Evolutionary conservation across 2,113 vertebrate genomes (phyloP).

Genomic region (Carollia perspicillata): DNA sequence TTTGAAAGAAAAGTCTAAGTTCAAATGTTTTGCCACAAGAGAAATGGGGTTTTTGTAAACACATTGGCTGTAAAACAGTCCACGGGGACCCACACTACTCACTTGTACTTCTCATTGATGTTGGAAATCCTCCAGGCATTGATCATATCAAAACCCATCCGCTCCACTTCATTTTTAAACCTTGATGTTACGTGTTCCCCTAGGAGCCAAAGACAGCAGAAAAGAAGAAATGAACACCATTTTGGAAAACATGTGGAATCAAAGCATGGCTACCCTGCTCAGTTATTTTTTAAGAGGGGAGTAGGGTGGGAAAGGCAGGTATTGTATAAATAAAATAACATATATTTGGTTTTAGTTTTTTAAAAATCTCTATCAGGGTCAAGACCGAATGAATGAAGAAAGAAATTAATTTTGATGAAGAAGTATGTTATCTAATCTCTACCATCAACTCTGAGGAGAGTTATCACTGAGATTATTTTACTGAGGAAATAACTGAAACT

Average conservation of each 20-base stretch:
- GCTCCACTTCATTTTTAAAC: constrained; percentile 97
- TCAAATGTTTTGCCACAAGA: constrained; percentile 7
- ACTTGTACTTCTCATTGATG: constrained; percentile 99
- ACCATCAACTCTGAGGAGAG: background rate
- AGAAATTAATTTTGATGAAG: constrained; percentile 38
- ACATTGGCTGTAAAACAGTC: constrained; percentile 25
- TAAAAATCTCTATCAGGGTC: background rate
- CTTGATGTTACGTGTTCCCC: constrained; percentile 96
- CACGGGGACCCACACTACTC: constrained; percentile 58
- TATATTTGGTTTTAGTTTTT: background rate
- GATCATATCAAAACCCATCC: constrained; percentile 98
- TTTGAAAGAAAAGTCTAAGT: constrained; percentile 45
- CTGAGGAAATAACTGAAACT: background rate
- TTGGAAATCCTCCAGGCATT: constrained; percentile 98
- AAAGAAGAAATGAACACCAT: background rate
- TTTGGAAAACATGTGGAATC: background rate
- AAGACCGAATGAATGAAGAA: background rate
- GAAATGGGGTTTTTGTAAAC: background rate
- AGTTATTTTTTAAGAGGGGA: background rate
- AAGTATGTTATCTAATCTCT: constrained; percentile 14
- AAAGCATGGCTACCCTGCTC: background rate
- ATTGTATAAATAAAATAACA: background rate
- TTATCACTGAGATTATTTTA: background rate
- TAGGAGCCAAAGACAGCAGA: constrained; percentile 71
- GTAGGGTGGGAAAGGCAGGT: background rate